Conservation (phyloP, 1,140 invertebrate species). For the Drosophila seguyi region DNA sequence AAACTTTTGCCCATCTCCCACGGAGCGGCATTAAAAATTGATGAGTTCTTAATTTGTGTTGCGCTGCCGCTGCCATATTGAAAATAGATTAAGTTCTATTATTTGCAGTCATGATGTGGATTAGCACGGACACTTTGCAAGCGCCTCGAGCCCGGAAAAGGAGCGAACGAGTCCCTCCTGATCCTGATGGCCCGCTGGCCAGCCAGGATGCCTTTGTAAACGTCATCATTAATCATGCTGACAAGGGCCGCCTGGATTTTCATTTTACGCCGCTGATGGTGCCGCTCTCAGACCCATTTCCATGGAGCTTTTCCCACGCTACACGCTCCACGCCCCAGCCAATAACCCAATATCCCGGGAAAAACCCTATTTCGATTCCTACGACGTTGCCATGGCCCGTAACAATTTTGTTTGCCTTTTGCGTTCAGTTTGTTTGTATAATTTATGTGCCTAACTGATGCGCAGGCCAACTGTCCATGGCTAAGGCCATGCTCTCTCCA, state of each 20-base stretch:
- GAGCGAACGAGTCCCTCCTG: slow-evolving; percentile 36
- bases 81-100: slow-evolving; percentile 84
- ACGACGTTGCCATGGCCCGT: slow-evolving; percentile 45
- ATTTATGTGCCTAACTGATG: slow-evolving; percentile 70
- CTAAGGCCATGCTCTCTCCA: slow-evolving; percentile 19
- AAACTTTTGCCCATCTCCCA: slow-evolving; percentile 52
- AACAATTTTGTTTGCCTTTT: slow-evolving; percentile 65
- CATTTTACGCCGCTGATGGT: slow-evolving; percentile 65
- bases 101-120: slow-evolving; percentile 84
- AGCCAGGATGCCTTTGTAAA: slow-evolving; percentile 68
- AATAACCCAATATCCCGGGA: slow-evolving; percentile 26
- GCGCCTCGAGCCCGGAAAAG: slow-evolving; percentile 30
- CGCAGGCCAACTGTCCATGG: slow-evolving; percentile 40
- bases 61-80: slow-evolving; percentile 77
- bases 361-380: slow-evolving; percentile 48
- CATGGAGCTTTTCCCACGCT: slow-evolving; percentile 32
- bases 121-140: slow-evolving; percentile 74
- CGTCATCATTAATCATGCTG: slow-evolving; percentile 84
- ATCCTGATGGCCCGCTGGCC: slow-evolving; percentile 26
- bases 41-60: slow-evolving; percentile 84
- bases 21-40: slow-evolving; percentile 80
- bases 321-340: slow-evolving; percentile 11
- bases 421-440: slow-evolving; percentile 68
- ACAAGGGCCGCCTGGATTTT: slow-evolving; percentile 77
- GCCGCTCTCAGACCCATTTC: slow-evolving; percentile 38